A percentile compares a stretch with the other conserved stretches of the same genome.
Conservation (phyloP, 2,888 invertebrate genomes). For the Trissolcus japonicus region DNA sequence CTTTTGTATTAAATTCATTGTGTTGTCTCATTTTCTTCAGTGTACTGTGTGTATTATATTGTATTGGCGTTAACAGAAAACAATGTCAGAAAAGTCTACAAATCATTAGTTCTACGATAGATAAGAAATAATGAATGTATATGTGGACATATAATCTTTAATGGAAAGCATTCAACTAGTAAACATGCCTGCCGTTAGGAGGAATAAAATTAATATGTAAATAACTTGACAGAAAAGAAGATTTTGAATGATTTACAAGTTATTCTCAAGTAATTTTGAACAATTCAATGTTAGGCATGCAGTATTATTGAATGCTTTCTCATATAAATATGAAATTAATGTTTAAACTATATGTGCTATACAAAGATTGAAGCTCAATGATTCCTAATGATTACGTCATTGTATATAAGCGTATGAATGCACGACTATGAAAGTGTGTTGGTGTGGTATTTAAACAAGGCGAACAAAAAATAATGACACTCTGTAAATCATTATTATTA, state of each 20-base stretch:
- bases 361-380: constrained; percentile 57
- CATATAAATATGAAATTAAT: constrained; percentile 36
- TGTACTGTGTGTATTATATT: constrained; percentile 47
- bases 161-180: no score
- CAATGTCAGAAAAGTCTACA: constrained; percentile 45
- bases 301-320: no score
- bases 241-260: not conserved
- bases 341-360: constrained; percentile 54
- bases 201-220: constrained; percentile 16
- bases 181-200: no score
- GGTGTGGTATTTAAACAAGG: constrained; percentile 49
- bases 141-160: constrained; percentile 33
- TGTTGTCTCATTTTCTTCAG: constrained; percentile 24
- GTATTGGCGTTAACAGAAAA: constrained; percentile 37
- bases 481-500: constrained; percentile 50
- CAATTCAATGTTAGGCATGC: no score
- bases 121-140: constrained; percentile 45
- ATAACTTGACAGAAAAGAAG: constrained; percentile 21
- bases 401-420: constrained; percentile 52
- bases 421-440: constrained; percentile 48
- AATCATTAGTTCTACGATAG: constrained; percentile 34
- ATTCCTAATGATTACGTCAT: constrained; percentile 55
- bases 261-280: not conserved
- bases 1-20: constrained; percentile 12
- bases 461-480: constrained; percentile 40